These are phyloP conservation scores for Euborellia annulipes DNA, from an alignment of 1,140 invertebrate species.

Conservation along the genomic window DNA sequence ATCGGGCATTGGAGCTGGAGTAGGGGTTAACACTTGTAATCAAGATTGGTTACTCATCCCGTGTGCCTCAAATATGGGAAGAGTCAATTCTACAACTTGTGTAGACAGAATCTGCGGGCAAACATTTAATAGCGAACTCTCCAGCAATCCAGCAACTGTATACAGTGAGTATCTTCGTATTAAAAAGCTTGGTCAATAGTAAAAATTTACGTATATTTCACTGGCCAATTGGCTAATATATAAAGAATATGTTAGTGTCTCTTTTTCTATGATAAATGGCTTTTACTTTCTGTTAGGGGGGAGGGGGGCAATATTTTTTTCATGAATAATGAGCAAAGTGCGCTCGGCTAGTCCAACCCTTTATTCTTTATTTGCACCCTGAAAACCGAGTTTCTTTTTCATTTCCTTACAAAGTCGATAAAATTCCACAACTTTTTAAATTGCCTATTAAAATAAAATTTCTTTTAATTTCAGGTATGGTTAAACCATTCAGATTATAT, in stretches of 20 bases:
- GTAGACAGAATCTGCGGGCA: constrained; percentile 58
- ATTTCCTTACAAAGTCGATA: background rate
- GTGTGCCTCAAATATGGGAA: constrained; percentile 48
- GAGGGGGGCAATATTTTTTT: no score
- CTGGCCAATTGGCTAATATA: no score
- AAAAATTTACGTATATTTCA: no score
- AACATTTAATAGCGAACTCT: constrained; percentile 45
- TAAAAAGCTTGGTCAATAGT: background rate
- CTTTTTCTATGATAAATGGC: no score
- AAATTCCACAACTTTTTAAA: background rate
- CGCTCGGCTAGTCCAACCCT: no score
- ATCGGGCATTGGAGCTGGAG: constrained; percentile 40
- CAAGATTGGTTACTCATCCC: constrained; percentile 64
- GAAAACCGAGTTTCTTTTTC: no score
- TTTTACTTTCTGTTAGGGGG: no score
- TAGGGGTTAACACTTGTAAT: constrained; percentile 37
- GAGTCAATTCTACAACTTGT: constrained; percentile 34
- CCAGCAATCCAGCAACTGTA: constrained; percentile 36
- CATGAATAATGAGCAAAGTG: no score
- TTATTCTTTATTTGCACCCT: no score
- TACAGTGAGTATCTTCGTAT: constrained; percentile 37
- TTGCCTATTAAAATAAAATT: background rate
- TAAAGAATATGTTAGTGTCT: no score
- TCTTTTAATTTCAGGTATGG: constrained; percentile 40
- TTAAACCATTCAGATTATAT: constrained; percentile 58